Percentiles rank a stretch among this genome's conserved stretches.
These are phyloP conservation scores for Athene noctua DNA, from an alignment of 2,113 vertebrate species.

Conservation along the genomic window DNA sequence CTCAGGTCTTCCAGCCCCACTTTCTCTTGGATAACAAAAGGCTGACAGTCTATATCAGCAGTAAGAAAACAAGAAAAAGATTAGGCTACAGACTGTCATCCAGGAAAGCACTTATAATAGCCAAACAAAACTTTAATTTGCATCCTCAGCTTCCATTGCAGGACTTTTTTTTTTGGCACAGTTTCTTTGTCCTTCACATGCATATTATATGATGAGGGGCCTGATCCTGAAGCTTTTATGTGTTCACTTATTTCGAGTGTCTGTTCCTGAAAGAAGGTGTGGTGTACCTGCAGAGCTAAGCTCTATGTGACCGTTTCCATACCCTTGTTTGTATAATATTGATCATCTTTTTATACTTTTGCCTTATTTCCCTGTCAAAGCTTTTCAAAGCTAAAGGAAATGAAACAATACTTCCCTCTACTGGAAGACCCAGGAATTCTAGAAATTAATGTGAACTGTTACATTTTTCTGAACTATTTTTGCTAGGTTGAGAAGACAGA, in stretches of 20 bases:
- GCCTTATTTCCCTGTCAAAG: background rate
- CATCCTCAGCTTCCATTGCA: background rate
- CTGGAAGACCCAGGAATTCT: slow-evolving; percentile 52
- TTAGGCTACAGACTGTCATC: background rate
- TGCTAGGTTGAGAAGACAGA: background rate
- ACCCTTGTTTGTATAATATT: background rate
- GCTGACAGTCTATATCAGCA: background rate
- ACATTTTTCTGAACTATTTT: background rate
- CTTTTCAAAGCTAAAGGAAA: slow-evolving; percentile 5
- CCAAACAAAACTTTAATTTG: background rate
- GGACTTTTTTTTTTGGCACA: background rate
- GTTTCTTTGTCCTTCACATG: background rate
- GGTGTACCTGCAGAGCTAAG: background rate
- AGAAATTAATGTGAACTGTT: background rate
- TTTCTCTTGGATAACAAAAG: background rate
- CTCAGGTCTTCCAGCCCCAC: background rate
- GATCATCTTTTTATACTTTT: background rate
- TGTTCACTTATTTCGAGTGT: background rate
- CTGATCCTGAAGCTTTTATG: background rate
- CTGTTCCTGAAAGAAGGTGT: background rate
- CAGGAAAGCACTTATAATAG: background rate
- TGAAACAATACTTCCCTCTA: slow-evolving; percentile 69
- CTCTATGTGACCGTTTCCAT: background rate
- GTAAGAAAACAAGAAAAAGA: background rate
- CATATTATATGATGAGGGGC: background rate